Evolutionary conservation across 2,888 invertebrate genomes (phyloP), one percentile per base, ranked within the genome.

Genomic region (Thera britannica): DNA sequence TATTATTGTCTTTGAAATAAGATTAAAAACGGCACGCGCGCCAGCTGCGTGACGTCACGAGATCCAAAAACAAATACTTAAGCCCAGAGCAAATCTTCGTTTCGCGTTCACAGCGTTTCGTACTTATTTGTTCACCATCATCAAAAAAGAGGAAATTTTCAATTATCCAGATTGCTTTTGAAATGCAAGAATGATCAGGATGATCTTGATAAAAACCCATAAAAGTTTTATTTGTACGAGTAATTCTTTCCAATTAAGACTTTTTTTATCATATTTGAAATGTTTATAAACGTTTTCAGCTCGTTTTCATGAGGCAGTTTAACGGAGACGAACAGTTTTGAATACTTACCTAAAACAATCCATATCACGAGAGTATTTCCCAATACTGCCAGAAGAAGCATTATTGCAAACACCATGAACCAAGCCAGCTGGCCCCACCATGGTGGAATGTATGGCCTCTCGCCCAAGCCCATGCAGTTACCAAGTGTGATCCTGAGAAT

Each of bases 361-460:
- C 98, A 98, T 81, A 98, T 97, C 65, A 98, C 98, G 63, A 98
- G 96, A 38, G 96, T 94, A 83, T 98, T 98, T 12, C 98, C 98
- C 3, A 97, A 94, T 41, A 97, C 95, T 0, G 98, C 97, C 8
- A 97, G 94, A 12, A 97, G 86, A 60, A 98, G 94, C 96, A 98
- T 97, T 57, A 95, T 81, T 0, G 96, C 95, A 78, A 97, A 98
- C 11, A 97, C 89, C 35, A 96, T 86, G 66, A 96, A 96, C 97
- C 97, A 98, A 35, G 96, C 94, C 3, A 97, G 90, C 74, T 94
- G 94, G 83, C 91, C 96, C 94, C 95, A 96, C 94, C 95, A 96
- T 84, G 94, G 95, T 74, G 90, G 90, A 55, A 95, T 95, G 80
- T 95, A 95, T 0, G 95, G 95, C 38, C 92, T 81, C 73, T 94